Evolutionary conservation across 2,113 vertebrate genomes (phyloP).

Genomic region (Syngnathoides biaculeatus): DNA sequence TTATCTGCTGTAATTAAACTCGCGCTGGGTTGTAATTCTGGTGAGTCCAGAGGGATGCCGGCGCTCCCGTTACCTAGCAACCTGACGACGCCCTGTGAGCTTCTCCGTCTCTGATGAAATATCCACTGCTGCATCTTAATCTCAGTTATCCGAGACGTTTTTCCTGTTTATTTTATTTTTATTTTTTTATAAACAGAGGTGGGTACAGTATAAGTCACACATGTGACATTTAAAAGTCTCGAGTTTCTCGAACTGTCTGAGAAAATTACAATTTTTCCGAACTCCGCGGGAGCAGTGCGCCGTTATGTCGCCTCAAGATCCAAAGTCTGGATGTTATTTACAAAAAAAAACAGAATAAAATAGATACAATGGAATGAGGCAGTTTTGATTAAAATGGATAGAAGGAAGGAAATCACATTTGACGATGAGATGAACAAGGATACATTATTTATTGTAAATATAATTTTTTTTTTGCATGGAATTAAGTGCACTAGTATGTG

Average conservation of each 20-base stretch:
- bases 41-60: slow-evolving; percentile 22
- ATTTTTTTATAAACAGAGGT: neutral
- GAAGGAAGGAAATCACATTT: no score
- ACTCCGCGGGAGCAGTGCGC: neutral
- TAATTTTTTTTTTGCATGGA: no score
- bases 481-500: no score
- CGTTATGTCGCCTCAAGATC: neutral
- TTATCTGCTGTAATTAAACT: slow-evolving; percentile 1
- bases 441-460: no score
- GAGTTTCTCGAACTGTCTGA: neutral
- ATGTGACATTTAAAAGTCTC: neutral
- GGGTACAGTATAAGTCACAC: neutral
- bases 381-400: no score
- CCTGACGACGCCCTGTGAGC: slow-evolving; percentile 21
- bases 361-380: no score
- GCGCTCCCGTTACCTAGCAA: slow-evolving; percentile 43
- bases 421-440: no score
- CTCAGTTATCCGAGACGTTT: neutral
- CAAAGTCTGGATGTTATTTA: neutral
- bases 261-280: neutral
- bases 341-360: no score
- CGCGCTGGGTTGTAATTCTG: neutral
- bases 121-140: neutral
- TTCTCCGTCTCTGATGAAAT: slow-evolving; percentile 8
- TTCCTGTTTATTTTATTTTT: neutral